Evolutionary conservation across 2,888 invertebrate species (phyloP).

Genomic region (Brassicogethes aeneus): DNA sequence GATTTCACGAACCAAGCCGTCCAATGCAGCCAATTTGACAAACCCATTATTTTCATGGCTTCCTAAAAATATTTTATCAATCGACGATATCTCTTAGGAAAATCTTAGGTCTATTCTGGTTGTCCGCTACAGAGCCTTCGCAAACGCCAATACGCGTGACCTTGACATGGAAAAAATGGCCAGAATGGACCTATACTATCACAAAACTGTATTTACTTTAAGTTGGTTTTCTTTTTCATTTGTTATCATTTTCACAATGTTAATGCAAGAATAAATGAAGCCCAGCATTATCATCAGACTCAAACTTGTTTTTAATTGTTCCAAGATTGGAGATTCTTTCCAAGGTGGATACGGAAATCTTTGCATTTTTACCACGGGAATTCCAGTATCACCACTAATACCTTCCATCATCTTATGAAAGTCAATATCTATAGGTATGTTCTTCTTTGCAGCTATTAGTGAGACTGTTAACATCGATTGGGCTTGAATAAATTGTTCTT

Average conservation of each 20-base stretch:
- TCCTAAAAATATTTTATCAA: conserved; percentile 46
- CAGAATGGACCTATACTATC: too few relatives aligned
- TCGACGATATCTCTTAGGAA: too few relatives aligned
- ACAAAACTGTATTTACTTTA: conserved; percentile 52
- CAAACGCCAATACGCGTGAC: too few relatives aligned
- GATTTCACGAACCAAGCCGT: conserved; percentile 75
- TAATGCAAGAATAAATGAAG: conserved; percentile 72
- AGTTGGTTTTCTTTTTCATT: conserved; percentile 68
- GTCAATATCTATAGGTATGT: too few relatives aligned
- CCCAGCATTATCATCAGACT: conserved; percentile 71
- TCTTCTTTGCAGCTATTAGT: conserved; percentile 24
- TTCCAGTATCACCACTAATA: too few relatives aligned
- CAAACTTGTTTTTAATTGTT: conserved; percentile 56
- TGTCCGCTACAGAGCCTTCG: too few relatives aligned
- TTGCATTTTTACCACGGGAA: conserved; percentile 41
- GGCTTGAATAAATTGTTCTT: conserved; percentile 58
- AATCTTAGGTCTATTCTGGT: too few relatives aligned
- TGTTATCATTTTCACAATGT: conserved; percentile 64
- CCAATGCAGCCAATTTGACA: conserved; percentile 80
- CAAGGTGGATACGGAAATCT: conserved; percentile 69
- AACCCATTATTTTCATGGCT: conserved; percentile 88
- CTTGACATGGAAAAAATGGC: too few relatives aligned
- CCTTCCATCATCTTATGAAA: too few relatives aligned
- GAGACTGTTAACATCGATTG: conserved; percentile 45
- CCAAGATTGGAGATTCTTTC: conserved; percentile 56